Percentiles rank a stretch among this genome's conserved stretches.
Conservation (phyloP, 2,888 invertebrate species). For the Iselma pallidipennis region DNA sequence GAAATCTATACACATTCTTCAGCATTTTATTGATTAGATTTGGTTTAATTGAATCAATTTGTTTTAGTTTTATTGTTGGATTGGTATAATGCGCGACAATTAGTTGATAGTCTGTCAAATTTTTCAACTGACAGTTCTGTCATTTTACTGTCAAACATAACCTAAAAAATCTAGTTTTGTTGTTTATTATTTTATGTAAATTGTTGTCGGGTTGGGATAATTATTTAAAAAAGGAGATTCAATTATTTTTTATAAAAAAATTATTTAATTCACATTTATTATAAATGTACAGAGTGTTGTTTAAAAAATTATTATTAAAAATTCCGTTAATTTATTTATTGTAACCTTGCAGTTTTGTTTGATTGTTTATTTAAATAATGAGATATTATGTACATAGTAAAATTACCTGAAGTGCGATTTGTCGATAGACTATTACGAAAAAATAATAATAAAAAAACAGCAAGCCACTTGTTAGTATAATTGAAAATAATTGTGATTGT, state of each 20-base stretch:
- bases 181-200: constrained; percentile 7
- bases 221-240: not conserved
- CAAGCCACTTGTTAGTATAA: too few species aligned
- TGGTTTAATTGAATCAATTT: too few species aligned
- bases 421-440: not conserved
- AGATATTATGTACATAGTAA: constrained; percentile 11
- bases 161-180: not conserved
- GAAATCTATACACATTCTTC: too few species aligned
- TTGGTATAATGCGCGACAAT: too few species aligned
- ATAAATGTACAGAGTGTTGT: too few species aligned
- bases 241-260: constrained; percentile 2
- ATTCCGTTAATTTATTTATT: not conserved
- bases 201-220: not conserved
- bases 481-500: too few species aligned
- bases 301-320: not conserved
- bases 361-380: constrained; percentile 20
- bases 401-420: not conserved
- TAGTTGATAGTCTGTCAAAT: too few species aligned
- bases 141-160: not conserved
- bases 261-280: constrained; percentile 1
- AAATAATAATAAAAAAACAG: too few species aligned
- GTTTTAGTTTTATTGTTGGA: too few species aligned
- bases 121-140: too few species aligned
- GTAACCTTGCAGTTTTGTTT: constrained; percentile 13
- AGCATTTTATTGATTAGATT: too few species aligned